Evolutionary conservation across 2,888 invertebrate species (phyloP), one percentile per base, ranked within the genome.

Genomic region (Atethmia centrago): DNA sequence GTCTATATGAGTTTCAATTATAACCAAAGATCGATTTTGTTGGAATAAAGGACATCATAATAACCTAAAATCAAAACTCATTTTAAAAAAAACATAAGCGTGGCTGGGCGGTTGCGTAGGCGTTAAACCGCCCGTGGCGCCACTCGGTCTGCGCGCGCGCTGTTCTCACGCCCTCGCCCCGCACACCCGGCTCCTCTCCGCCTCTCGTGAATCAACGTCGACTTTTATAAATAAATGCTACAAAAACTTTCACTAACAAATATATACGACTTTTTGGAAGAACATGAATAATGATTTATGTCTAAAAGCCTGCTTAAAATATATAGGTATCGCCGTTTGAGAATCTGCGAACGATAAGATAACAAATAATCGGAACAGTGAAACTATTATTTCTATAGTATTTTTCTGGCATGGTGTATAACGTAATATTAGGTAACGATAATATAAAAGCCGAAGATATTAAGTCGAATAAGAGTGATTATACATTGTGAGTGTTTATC

Each of bases 191-290:
- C 73, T 71, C 77, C 58, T 67, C 80, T 68, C 70, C 49, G 55
- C 72, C 79, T 78, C 85, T 88, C 88, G 85, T 89, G 87, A 90
- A 92, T 92, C 90, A 91, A 92, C 91, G 88, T 89, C 86, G 89
- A 91, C 87, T 90, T 91, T 91, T 90, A 92, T 91, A 90, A 92
- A 94, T 92, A 93, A 93, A 92, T 90, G 88, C 86, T 88, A 89
- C 86, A 87, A 90, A 90, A 93, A 95, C 95, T 95, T 95, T 95
- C 95, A 93, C 95, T 89, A 84, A 85, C 87, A 86, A 89, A 90
- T 85, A 87, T 82, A 85, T 88, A 88, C 80, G 82, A 88, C 85
- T 90, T 88, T 90, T 89, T 84, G 89, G 88, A 90, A 89, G 85
- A 85, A 83, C 80, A 81, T 87, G 78, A 82, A 82, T 84, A 82